Base-by-base conservation (phyloP, 2,888 invertebrate genomes). In the Acronicta alni region DNA sequence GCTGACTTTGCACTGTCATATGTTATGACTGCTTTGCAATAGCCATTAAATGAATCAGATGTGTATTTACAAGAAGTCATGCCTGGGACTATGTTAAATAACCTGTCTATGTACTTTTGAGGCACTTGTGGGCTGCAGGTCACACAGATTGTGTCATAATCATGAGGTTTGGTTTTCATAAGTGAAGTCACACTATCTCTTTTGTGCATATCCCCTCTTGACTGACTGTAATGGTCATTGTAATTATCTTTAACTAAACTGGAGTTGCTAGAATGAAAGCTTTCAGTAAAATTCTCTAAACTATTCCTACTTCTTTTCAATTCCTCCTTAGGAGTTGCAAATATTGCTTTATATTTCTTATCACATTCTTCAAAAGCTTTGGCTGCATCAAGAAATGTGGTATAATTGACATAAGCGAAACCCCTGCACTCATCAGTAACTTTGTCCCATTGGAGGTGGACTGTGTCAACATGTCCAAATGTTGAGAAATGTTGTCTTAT, bases 321-420 rank as follows among this genome's bases (percentile, higher is more conserved):
- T 57, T 89, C 89, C 42, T 93, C 96, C 90, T 96, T 97, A 16
- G 98, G 98, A 80, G 97, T 97, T 2, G 99, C 98, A 94, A 99
- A 99, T 44, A 98, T 97, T 18, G 98, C 97, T 89, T 97, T 98
- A 87, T 96, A 98, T 80, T 96, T 97, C 59, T 95, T 95, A 77
- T 98, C 97, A 89, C 98, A 98, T 68, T 97, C 96, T 91, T 99
- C 99, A 87, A 96, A 97, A 0, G 98, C 99, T 74, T 95, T 95
- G 1, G 99, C 99, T 12, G 99, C 98, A 88, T 97, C 96, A 53
- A 97, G 96, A 82, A 98, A 97, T 78, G 97, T 89, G 42, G 85
- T 86, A 61, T 97, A 99, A 84, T 98, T 96, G 8, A 99, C 95
- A 89, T 97, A 99, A 10, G 97, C 99, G 93, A 97, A 98, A 3